Percentiles rank a stretch among this genome's conserved stretches.
Conservation (phyloP, 2,888 invertebrate genomes). For the Cheilosia scutellata region DNA sequence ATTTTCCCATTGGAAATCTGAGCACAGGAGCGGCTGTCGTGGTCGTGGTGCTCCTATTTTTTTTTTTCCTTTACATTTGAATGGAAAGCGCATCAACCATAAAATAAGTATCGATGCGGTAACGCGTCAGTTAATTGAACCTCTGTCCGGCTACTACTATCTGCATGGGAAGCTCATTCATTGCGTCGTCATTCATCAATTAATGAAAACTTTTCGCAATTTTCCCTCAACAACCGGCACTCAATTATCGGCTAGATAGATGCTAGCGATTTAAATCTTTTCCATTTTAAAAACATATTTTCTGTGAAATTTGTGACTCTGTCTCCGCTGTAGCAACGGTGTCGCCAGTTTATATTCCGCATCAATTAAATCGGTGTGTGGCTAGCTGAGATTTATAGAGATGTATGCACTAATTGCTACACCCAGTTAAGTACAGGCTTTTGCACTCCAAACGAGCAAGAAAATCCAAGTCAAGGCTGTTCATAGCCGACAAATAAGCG, state of each 20-base stretch:
- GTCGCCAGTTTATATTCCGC: conserved; percentile 52
- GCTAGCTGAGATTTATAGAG: conserved; percentile 24
- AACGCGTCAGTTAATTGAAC: conserved; percentile 67
- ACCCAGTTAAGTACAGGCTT: conserved; percentile 15
- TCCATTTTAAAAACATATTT: conserved; percentile 25
- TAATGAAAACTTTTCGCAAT: conserved; percentile 50
- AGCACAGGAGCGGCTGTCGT: neutral
- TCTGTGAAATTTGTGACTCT: conserved; percentile 58
- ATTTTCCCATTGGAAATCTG: conserved; percentile 30
- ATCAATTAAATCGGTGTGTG: conserved; percentile 40
- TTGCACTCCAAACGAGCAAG: conserved; percentile 14
- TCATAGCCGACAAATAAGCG: conserved; percentile 35
- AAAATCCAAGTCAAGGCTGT: conserved; percentile 67
- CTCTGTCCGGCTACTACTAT: conserved; percentile 45
- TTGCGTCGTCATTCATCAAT: conserved; percentile 64
- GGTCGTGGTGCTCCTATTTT: conserved; percentile 4
- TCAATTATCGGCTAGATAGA: conserved; percentile 8
- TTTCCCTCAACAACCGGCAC: conserved; percentile 3
- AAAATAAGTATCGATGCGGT: conserved; percentile 73
- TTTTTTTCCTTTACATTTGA: conserved; percentile 12
- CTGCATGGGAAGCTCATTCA: conserved; percentile 70
- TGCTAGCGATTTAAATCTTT: conserved; percentile 56
- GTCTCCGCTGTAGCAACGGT: conserved; percentile 12
- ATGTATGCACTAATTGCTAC: conserved; percentile 43
- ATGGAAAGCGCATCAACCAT: conserved; percentile 63